Evolutionary conservation across 2,888 invertebrate genomes (phyloP), one percentile per base, ranked within the genome.

Genomic region (Ctenicera cuprea): DNA sequence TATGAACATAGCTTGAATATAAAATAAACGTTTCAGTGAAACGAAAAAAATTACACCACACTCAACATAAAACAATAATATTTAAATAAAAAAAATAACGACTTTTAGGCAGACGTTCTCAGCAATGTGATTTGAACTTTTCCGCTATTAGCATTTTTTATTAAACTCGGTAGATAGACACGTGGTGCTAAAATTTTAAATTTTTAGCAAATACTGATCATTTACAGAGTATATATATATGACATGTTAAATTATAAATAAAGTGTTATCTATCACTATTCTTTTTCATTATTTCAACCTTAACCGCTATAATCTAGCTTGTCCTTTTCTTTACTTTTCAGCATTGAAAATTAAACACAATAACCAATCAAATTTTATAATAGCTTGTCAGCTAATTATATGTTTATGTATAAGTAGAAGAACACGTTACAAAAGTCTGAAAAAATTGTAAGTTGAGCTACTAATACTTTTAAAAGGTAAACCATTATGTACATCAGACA

Each of bases 141-240:
- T 63, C 68, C 30, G 73, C 68, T 69, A 52, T 43, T 61, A 68
- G 54, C 45, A 38, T 50, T 61, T 71, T 66, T 71, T 71, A 26
- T 63, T 64, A 30, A 63, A 64, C 33, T 48, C 45, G 30, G 54
- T 63, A 73, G 64, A 64, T 69, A 67, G 57, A 63, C 57, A 63
- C 64, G 57, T 50, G 73, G 68, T 73, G 73, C 73, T 73, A 73
- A 72, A 57, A 68, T 64, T 63, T 64, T n/a, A 50, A 70, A 62
- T 63, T 52, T 73, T 69, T 73, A 73, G 73, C 73, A 64, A 41
- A 50, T 68, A 57, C 68, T 48, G 33, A 68, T 73, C 54, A 69
- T 69, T 73, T 73, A 59, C 73, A 73, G 63, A 69, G 64, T 64
- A 67, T 68, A 50, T 26, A 26, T 68, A 70, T 70, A 70, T 70